Percentiles rank a stretch among this genome's conserved stretches.
Evolutionary conservation across 2,888 invertebrate species (phyloP).

Genomic region (Junonia oenone): DNA sequence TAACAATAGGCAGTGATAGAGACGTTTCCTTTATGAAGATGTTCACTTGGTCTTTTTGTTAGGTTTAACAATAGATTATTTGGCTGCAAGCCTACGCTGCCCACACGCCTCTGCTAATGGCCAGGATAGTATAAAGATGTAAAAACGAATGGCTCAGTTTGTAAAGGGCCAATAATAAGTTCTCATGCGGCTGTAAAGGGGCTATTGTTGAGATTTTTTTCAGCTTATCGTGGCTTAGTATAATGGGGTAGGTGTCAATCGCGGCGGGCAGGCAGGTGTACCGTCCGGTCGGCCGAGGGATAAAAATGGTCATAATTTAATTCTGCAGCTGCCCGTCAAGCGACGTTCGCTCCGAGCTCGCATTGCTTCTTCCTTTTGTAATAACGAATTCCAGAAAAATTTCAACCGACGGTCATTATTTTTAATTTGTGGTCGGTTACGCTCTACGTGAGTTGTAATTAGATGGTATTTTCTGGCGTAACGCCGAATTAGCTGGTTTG

Average conservation of each 20-base stretch:
- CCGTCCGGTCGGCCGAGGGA: conserved; percentile 47
- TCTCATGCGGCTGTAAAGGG: conserved; percentile 71
- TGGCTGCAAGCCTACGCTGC: conserved; percentile 71
- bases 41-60: conserved; percentile 75
- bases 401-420: conserved; percentile 58
- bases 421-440: conserved; percentile 53
- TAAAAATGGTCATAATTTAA: conserved; percentile 76
- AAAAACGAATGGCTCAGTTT: conserved; percentile 68
- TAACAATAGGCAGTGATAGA: conserved; percentile 58
- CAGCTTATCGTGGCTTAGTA: conserved; percentile 51
- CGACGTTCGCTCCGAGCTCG: conserved; percentile 60
- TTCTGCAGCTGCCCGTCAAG: conserved; percentile 75
- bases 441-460: conserved; percentile 45
- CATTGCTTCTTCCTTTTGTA: conserved; percentile 60
- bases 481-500: conserved; percentile 34
- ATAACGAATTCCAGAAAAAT: conserved; percentile 60
- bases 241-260: conserved; percentile 78
- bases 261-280: conserved; percentile 69
- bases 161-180: conserved; percentile 75
- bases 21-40: conserved; percentile 68
- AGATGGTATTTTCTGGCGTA: conserved; percentile 38
- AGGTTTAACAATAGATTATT: conserved; percentile 71
- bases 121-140: conserved; percentile 74
- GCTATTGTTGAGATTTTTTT: conserved; percentile 67
- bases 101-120: conserved; percentile 77